Conservation (phyloP, 1,140 invertebrate genomes). For the Parasteatoda tepidariorum region DNA sequence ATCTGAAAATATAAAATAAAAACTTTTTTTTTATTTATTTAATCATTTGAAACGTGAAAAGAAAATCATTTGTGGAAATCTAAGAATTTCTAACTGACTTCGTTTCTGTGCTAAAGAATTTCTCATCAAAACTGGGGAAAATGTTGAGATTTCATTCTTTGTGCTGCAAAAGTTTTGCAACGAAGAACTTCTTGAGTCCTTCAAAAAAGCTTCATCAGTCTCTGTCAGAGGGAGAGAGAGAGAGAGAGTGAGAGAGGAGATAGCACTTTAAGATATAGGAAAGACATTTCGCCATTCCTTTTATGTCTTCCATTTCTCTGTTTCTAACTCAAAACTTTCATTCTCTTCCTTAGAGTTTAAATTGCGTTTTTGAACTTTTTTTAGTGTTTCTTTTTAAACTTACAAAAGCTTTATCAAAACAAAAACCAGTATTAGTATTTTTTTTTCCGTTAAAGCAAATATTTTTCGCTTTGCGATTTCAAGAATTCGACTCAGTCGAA, state of each 20-base stretch:
- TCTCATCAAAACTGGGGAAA: slow-evolving; percentile 40
- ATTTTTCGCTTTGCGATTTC: too few relatives aligned
- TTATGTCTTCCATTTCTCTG: slow-evolving; percentile 26
- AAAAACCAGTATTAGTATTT: too few relatives aligned
- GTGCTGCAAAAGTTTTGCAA: slow-evolving; percentile 12
- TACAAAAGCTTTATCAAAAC: too few relatives aligned
- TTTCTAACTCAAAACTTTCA: slow-evolving; percentile 2
- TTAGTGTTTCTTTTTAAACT: too few relatives aligned
- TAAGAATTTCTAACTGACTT: not conserved
- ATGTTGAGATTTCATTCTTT: slow-evolving; percentile 52
- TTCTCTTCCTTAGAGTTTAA: slow-evolving; percentile 19
- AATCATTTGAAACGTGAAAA: not conserved
- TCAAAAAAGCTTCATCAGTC: slow-evolving; percentile 54
- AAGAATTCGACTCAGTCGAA: too few relatives aligned
- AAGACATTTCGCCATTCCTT: slow-evolving; percentile 48
- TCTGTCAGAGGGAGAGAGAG: slow-evolving; percentile 22
- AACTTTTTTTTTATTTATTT: not conserved
- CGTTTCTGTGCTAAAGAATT: slow-evolving; percentile 3
- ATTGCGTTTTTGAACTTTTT: slow-evolving; percentile 17
- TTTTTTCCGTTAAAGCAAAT: too few relatives aligned
- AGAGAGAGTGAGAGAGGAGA: not conserved
- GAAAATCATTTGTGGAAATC: not conserved
- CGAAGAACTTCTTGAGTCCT: slow-evolving; percentile 6
- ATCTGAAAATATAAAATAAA: too few relatives aligned
- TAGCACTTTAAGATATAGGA: slow-evolving; percentile 51